Base-by-base conservation (phyloP, 1,140 invertebrate genomes). In the Tetramorium alpestre region DNA sequence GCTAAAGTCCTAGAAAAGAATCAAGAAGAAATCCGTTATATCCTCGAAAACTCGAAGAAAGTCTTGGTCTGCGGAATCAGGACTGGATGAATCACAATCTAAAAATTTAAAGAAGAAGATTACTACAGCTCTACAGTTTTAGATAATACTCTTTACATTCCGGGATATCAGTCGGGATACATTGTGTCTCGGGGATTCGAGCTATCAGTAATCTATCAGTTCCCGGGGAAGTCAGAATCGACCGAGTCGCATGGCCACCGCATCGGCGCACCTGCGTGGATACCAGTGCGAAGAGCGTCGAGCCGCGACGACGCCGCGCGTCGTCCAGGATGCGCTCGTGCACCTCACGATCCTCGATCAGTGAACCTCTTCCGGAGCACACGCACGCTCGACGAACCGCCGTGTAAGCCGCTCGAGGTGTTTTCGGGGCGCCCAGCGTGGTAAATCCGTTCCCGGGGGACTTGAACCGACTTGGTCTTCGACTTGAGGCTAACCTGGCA, bases 251-350 rank as follows among this genome's bases (percentile, higher is more conserved):
- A 81, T 81, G 85, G 51, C 44, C 64, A 70, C 22, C 33, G 33
- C 62, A 2, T 28, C 44, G 51, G 62, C 28, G 25, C 18, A 60
- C 54, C 51, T 47, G 72, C 72, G 47, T 69, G 41, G 22, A 16
- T 54, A 25, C 54, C 41, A 18, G 69, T 60, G 54, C 80, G 54
- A 84, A 28, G 69, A 73, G 41, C 80, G 80, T 60, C 54, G 38
- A 84, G 69, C 78, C 76, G 69, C 54, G 62, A 84, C 81, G 80
- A 85, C 41, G 41, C 77, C 38, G 77, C 70, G 67, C 65, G 41
- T 87, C 51, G 58, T 67, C 67, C 84, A 60, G 67, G 56, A 84
- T 86, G 87, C 73, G 62, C 64, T 16, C 72, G 62, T 47, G 49
- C 22, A 25, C 47, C 44, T 44, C 47, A 64, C 33, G 65, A 73